Percentiles rank a stretch among this genome's conserved stretches.
Conservation (phyloP, 2,797 vertebrate species). For the Poecile montanus region DNA sequence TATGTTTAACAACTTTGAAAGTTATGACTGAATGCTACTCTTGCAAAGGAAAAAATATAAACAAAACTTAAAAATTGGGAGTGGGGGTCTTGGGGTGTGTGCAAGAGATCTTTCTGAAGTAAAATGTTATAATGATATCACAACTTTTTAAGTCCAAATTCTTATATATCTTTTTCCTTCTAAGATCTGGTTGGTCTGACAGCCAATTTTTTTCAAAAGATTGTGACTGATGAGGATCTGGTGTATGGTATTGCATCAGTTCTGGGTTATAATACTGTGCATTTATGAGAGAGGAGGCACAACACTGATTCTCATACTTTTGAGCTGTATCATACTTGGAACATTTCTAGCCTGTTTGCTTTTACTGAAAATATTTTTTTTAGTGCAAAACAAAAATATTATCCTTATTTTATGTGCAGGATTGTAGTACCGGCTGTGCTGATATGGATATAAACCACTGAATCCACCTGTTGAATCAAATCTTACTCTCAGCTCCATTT, state of each 20-base stretch:
- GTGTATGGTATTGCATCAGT: not conserved
- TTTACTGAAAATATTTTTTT: not conserved
- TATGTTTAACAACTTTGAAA: not conserved
- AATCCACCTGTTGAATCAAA: not conserved
- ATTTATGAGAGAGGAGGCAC: not conserved
- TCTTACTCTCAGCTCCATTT: not conserved
- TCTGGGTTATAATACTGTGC: not conserved
- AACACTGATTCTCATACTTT: not conserved
- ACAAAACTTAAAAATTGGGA: not conserved
- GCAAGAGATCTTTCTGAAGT: not conserved
- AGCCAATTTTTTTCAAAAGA: not conserved
- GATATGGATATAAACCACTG: not conserved
- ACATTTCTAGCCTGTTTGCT: not conserved
- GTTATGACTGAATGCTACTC: not conserved
- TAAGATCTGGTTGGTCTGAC: not conserved
- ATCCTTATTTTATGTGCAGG: not conserved
- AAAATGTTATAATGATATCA: not conserved
- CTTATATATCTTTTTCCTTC: not conserved
- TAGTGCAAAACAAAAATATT: not conserved
- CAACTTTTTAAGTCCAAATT: not conserved
- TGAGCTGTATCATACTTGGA: not conserved
- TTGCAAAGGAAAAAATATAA: not conserved
- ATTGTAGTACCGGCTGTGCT: not conserved
- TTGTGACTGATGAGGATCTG: not conserved
- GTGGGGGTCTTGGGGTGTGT: accelerated